Evolutionary conservation across 1,140 invertebrate genomes (phyloP).

Genomic region (Trachymyrmex septentrionalis): DNA sequence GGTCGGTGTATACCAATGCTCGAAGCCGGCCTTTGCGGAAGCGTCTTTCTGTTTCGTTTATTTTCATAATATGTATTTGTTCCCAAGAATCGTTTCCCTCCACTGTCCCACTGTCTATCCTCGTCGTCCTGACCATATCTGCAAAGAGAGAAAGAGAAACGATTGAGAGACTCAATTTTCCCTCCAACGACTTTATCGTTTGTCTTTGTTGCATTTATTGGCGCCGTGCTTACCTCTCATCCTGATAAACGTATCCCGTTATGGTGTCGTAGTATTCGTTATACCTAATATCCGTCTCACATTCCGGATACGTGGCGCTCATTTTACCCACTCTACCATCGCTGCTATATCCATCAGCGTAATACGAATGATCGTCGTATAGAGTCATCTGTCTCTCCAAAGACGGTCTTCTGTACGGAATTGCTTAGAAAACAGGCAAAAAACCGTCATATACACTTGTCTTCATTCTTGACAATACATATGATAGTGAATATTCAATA

Average conservation of each 20-base stretch:
- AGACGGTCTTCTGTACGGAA: constrained; percentile 90
- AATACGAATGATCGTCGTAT: constrained; percentile 90
- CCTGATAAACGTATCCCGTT: constrained; percentile 85
- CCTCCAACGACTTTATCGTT: neutral
- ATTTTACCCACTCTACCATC: constrained; percentile 80
- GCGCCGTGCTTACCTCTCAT: constrained; percentile 83
- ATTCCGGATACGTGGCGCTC: constrained; percentile 83
- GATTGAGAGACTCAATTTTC: neutral
- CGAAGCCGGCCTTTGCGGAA: constrained; percentile 84
- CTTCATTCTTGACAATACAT: neutral
- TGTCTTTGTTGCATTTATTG: neutral
- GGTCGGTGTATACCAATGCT: constrained; percentile 83
- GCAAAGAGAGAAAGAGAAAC: neutral
- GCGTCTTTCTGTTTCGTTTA: constrained; percentile 83
- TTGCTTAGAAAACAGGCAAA: constrained; percentile 74
- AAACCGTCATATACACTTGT: constrained; percentile 8
- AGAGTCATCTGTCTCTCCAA: constrained; percentile 93
- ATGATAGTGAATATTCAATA: neutral
- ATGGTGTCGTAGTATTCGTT: constrained; percentile 85
- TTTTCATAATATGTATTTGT: constrained; percentile 83
- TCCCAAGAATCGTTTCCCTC: constrained; percentile 85
- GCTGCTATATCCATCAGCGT: constrained; percentile 79
- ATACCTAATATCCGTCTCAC: constrained; percentile 83
- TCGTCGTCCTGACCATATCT: constrained; percentile 90
- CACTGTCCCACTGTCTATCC: constrained; percentile 90